Conservation (phyloP, 2,113 vertebrate genomes). For the Pteropus alecto region DNA sequence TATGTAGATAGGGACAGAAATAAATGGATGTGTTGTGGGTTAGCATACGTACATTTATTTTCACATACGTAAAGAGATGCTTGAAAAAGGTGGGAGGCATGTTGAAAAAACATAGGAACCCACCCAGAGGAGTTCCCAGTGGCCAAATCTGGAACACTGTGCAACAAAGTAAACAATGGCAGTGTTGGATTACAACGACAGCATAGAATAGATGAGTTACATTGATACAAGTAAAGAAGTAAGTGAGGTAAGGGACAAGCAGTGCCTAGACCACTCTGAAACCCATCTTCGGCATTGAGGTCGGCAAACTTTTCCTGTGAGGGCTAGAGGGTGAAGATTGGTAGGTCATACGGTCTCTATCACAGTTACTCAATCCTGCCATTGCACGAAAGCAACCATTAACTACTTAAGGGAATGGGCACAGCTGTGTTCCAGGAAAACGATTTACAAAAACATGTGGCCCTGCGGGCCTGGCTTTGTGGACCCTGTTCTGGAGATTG, state of each 20-base stretch:
- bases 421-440: not conserved
- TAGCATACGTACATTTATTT: not conserved
- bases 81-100: not conserved
- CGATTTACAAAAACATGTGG: not conserved
- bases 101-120: not conserved
- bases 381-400: not conserved
- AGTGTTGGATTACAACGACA: not conserved
- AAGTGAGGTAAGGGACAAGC: not conserved
- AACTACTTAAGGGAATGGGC: not conserved
- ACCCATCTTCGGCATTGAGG: not conserved
- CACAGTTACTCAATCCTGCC: not conserved
- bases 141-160: not conserved
- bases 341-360: rapidly evolving
- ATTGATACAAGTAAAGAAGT: not conserved
- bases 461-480: no score
- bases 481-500: not conserved
- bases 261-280: not conserved
- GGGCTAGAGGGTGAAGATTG: not conserved
- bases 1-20: not conserved
- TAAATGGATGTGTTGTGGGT: not conserved
- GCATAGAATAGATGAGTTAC: not conserved
- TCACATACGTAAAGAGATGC: not conserved
- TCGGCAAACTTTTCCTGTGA: not conserved
- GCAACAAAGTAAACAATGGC: not conserved
- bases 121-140: not conserved